phyloP scores from a whole-genome alignment of 2,797 vertebrate species.

The Sparus aurata region DNA sequence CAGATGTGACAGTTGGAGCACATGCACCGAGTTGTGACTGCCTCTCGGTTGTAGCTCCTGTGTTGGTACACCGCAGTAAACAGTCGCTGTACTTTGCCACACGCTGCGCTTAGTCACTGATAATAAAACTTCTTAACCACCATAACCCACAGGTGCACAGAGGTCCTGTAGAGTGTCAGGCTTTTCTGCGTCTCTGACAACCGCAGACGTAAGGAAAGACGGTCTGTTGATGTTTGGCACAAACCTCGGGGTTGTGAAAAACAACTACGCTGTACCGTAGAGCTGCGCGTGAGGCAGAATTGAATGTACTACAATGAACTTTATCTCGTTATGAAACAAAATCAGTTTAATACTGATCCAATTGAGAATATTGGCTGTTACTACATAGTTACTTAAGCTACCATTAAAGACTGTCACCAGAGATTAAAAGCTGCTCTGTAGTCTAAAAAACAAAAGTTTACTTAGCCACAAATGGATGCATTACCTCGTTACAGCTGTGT shows the following conservation, averaged over 20 bases:
- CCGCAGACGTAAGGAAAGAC: neutral
- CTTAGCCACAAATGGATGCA: no score
- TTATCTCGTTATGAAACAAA: no score
- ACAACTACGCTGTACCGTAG: neutral
- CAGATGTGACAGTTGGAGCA: slow-evolving; percentile 10
- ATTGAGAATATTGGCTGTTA: no score
- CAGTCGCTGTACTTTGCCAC: slow-evolving; percentile 15
- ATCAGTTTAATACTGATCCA: no score
- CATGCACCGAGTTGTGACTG: neutral
- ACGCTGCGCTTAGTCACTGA: slow-evolving; percentile 13
- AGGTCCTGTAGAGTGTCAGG: neutral
- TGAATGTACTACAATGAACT: no score
- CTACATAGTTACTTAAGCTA: no score
- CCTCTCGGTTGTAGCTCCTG: neutral
- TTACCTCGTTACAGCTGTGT: no score
- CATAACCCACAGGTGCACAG: slow-evolving; percentile 28
- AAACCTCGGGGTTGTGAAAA: neutral
- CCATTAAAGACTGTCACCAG: no score
- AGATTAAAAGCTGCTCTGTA: no score
- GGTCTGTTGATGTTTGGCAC: neutral
- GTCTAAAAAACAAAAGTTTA: no score
- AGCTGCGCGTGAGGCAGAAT: neutral
- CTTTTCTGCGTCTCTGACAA: neutral
- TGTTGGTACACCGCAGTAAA: slow-evolving; percentile 18
- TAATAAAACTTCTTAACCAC: slow-evolving; percentile 37